Percentiles rank a stretch among this genome's conserved stretches.
These are phyloP conservation scores for Enteromius anoplus DNA, from an alignment of 2,797 vertebrate genomes.

Conservation along the genomic window DNA sequence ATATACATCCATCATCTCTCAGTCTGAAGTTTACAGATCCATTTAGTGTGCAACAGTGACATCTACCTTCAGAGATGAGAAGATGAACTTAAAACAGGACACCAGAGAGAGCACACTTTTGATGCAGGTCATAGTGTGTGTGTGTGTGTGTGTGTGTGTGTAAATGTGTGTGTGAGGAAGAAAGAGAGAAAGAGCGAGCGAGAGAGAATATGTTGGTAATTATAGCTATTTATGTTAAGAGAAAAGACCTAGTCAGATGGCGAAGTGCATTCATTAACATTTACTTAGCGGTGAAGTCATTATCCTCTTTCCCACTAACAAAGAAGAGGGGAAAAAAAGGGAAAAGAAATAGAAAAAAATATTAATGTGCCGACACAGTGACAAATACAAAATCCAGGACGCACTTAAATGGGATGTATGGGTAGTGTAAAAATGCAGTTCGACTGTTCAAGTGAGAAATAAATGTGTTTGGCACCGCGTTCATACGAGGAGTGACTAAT, in stretches of 20 bases:
- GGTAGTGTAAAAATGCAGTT: conserved; percentile 45
- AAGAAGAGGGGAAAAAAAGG: not conserved
- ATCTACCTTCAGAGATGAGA: conserved; percentile 72
- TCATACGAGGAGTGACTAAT: conserved; percentile 38
- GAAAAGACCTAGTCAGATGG: conserved; percentile 61
- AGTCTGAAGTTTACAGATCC: not conserved
- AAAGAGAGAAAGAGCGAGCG: conserved; percentile 27
- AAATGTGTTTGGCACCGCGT: conserved; percentile 39
- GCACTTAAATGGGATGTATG: conserved; percentile 45
- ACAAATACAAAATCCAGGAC: conserved; percentile 30
- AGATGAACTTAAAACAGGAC: conserved; percentile 44
- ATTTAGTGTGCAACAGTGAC: conserved; percentile 80
- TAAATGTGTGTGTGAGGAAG: not conserved
- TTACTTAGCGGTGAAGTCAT: conserved; percentile 63
- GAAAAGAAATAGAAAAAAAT: conserved; percentile 11
- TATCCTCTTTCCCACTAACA: conserved; percentile 38
- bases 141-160: not conserved
- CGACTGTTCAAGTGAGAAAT: conserved; percentile 43
- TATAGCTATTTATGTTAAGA: conserved; percentile 70
- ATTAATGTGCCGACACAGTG: conserved; percentile 41
- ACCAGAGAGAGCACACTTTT: conserved; percentile 6
- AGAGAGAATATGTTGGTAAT: conserved; percentile 64
- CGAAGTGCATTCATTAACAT: conserved; percentile 72
- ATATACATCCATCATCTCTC: conserved; percentile 21
- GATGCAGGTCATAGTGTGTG: conserved; percentile 44